Base-by-base conservation (phyloP, 2,888 invertebrate genomes). In the Abrostola tripartita region DNA sequence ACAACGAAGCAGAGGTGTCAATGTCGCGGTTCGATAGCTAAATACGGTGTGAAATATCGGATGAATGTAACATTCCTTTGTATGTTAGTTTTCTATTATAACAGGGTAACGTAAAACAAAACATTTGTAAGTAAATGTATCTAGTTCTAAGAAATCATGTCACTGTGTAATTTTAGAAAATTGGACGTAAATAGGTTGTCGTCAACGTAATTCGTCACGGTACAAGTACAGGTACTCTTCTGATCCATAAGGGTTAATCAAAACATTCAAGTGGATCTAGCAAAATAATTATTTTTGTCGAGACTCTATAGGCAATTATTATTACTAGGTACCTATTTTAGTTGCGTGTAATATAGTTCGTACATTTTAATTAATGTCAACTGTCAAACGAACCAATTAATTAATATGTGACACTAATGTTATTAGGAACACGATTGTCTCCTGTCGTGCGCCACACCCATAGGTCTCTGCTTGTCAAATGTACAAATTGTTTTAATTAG, bases 41-140 rank as follows among this genome's bases (percentile, higher is more conserved):
- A 86, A 83, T 75, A 80, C 67, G 63, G 81, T 79, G 88, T 82
- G 80, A 87, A 89, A 85, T 87, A 79, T 84, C 82, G 70, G 73
- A 81, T 81, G 82, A 83, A 78, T 84, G 79, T 50, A 77, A 74
- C 61, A 68, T 68, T 68, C 64, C 49, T 53, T 9, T 12, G 49
- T 57, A 44, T 71, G 65, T 75, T 75, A 60, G 56, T 65, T 71
- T 75, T 59, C 42, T 58, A 52, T 58, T 58, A 53, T 55, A 52
- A 37, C 24, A 71, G 66, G 60, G 64, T 64, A 76, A 65, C 24
- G 37, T 52, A 52, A 54, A 71, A 71, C 66, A 71, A 75, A 60
- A n/a, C 24, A 24, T 38, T 40, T 6, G 47, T 50, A 12, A 44
- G 57, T 42, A 24, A 24, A 24, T 62, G 42, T n/a, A n/a, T n/a